These are phyloP conservation scores for Crambe crambe DNA, from an alignment of 37 sponge, comb jelly and placozoan genomes.

Conservation along the genomic window DNA sequence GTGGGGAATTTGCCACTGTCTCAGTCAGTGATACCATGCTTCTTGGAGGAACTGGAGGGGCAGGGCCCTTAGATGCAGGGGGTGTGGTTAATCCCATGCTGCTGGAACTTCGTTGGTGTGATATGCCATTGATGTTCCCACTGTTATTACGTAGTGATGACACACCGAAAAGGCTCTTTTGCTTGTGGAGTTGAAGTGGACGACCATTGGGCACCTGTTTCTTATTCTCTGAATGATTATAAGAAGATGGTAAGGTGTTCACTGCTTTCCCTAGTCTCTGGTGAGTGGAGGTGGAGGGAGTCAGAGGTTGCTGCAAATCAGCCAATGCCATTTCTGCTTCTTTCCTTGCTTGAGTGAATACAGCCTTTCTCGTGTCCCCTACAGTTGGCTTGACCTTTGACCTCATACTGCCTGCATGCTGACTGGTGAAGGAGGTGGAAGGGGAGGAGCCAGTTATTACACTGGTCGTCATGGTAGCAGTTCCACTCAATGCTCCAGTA, in stretches of 20 bases:
- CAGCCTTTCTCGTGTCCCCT: not conserved
- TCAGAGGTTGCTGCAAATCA: constrained; percentile 2
- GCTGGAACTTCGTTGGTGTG: not conserved
- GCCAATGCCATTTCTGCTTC: not conserved
- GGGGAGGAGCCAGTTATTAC: not conserved
- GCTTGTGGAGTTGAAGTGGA: not conserved
- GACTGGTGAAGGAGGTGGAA: not conserved
- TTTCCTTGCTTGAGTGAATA: not conserved
- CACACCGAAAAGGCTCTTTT: not conserved
- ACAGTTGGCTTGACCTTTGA: constrained; percentile 2
- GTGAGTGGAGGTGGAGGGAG: too few relatives aligned
- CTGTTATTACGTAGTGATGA: not conserved
- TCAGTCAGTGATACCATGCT: constrained; percentile 38
- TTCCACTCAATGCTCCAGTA: not conserved
- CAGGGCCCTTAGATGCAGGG: not conserved
- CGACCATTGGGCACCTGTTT: not conserved
- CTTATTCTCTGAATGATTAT: too few relatives aligned
- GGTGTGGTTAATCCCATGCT: not conserved
- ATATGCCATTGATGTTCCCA: not conserved
- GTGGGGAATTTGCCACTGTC: not conserved
- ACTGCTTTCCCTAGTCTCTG: not conserved
- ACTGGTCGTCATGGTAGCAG: not conserved
- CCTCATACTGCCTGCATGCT: not conserved
- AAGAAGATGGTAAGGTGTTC: not conserved
- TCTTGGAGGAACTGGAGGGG: constrained; percentile 52